phyloP scores from a whole-genome alignment of 2,888 invertebrate genomes.

The Oithona nana region DNA sequence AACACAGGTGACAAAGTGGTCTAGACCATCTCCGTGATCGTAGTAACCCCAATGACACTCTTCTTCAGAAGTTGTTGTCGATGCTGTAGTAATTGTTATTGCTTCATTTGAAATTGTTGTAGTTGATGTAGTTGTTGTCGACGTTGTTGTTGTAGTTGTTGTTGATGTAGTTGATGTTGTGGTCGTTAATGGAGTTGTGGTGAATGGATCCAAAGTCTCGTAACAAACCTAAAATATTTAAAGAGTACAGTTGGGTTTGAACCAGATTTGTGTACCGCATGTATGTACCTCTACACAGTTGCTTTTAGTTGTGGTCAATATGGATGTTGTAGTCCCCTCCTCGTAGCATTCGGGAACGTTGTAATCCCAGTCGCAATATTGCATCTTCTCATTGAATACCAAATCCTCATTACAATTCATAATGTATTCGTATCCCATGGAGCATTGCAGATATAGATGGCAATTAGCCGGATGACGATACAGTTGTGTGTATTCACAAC shows the following conservation, averaged over 20 bases:
- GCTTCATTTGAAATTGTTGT: not conserved
- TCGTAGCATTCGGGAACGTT: not conserved
- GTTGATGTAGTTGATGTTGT: not conserved
- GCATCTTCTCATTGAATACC: not conserved
- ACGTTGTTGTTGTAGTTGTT: not conserved
- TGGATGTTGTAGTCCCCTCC: too few species aligned
- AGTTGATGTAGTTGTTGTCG: not conserved
- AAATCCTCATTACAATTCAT: not conserved
- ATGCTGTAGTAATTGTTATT: not conserved
- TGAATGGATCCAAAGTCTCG: too few species aligned
- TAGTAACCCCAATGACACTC: too few species aligned
- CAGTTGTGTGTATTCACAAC: not conserved
- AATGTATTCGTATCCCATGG: not conserved
- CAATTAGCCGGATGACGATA: not conserved
- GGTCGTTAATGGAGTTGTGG: not conserved
- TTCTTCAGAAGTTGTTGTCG: not conserved
- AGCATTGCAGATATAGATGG: not conserved
- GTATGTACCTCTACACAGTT: too few species aligned
- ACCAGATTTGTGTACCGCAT: too few species aligned
- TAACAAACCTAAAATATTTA: too few species aligned
- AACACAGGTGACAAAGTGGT: too few species aligned
- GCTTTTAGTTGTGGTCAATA: too few species aligned
- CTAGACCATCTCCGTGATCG: too few species aligned
- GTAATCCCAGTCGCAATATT: not conserved
- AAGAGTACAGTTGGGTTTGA: too few species aligned